Percentiles rank a stretch among this genome's conserved stretches.
Evolutionary conservation across 2,888 invertebrate species (phyloP).

Genomic region (Chloroclystis v-ata): DNA sequence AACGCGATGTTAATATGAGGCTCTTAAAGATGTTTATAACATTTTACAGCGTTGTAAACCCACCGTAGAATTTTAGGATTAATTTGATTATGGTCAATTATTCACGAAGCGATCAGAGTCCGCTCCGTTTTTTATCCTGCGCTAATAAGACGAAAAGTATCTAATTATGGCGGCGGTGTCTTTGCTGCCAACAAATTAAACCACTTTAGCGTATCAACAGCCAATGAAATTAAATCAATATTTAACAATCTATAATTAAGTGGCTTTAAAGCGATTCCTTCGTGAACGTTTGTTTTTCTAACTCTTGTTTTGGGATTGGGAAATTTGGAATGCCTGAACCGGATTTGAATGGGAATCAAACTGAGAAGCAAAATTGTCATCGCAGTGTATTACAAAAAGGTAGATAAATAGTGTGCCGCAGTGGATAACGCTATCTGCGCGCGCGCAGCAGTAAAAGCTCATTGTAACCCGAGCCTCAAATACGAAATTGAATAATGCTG

Average conservation of each 20-base stretch:
- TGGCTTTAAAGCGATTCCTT: slow-evolving; percentile 63
- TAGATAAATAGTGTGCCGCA: slow-evolving; percentile 54
- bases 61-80: slow-evolving; percentile 77
- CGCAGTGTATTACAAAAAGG: slow-evolving; percentile 38
- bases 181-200: slow-evolving; percentile 75
- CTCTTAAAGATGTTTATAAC: slow-evolving; percentile 73
- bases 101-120: slow-evolving; percentile 67
- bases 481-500: slow-evolving; percentile 79
- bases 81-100: slow-evolving; percentile 79
- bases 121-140: slow-evolving; percentile 65
- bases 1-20: slow-evolving; percentile 61
- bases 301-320: slow-evolving; percentile 27
- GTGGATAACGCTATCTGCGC: slow-evolving; percentile 65
- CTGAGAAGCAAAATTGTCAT: slow-evolving; percentile 10
- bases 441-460: slow-evolving; percentile 72
- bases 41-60: slow-evolving; percentile 75
- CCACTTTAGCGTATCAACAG: slow-evolving; percentile 73
- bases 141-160: slow-evolving; percentile 76
- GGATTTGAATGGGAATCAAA: slow-evolving; percentile 11
- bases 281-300: slow-evolving; percentile 56
- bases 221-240: slow-evolving; percentile 69
- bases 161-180: slow-evolving; percentile 75
- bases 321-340: slow-evolving; percentile 6
- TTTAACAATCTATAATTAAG: slow-evolving; percentile 75
- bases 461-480: slow-evolving; percentile 76